phyloP scores from a whole-genome alignment of 2,797 vertebrate genomes.

The Psittacula derbiana region DNA sequence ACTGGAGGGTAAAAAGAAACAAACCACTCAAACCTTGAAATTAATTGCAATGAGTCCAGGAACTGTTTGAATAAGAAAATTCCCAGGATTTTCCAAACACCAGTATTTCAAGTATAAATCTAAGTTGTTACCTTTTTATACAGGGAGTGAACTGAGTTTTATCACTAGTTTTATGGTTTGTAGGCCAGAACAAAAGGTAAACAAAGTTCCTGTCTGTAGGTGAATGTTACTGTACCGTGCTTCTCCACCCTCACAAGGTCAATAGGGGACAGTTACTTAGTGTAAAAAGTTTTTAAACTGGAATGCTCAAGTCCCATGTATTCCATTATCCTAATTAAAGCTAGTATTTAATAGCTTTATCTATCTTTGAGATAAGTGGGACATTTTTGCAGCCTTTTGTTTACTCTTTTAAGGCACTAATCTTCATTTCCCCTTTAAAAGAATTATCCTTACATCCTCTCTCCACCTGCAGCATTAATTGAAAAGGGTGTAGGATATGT shows the following conservation, averaged over 20 bases:
- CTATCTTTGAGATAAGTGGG: neutral
- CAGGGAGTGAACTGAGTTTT: slow-evolving; percentile 10
- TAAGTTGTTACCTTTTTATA: neutral
- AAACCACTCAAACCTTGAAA: neutral
- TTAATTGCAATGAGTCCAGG: neutral
- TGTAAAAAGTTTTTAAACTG: neutral
- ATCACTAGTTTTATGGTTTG: neutral
- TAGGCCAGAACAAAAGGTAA: neutral
- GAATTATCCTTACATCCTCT: neutral
- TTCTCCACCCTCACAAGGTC: neutral
- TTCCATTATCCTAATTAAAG: neutral
- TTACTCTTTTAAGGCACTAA: slow-evolving; percentile 77
- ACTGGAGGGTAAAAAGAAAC: neutral
- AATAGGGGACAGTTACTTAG: neutral
- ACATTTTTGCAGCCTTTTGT: neutral
- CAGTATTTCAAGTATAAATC: slow-evolving; percentile 20
- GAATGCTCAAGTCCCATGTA: neutral
- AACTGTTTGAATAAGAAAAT: neutral
- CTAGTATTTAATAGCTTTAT: neutral
- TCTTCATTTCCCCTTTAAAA: slow-evolving; percentile 41
- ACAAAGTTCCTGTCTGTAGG: neutral
- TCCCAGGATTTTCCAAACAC: neutral
- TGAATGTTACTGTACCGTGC: neutral
- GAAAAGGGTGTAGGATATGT: neutral
- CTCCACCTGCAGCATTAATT: neutral